Evolutionary conservation across 2,113 vertebrate species (phyloP).

Genomic region (Mandrillus leucophaeus): DNA sequence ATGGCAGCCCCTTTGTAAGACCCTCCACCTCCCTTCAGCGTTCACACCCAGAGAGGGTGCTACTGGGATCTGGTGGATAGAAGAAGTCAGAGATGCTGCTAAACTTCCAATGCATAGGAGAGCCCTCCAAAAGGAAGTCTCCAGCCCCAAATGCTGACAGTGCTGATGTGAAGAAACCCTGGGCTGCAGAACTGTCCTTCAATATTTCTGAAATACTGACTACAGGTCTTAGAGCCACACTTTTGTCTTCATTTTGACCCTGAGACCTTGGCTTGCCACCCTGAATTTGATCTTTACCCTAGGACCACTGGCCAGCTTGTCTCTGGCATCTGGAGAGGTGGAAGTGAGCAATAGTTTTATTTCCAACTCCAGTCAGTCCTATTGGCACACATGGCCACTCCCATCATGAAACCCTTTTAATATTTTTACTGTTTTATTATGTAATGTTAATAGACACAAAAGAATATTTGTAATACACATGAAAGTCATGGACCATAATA

Average conservation of each 20-base stretch:
- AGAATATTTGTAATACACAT: not conserved
- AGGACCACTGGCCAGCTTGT: not conserved
- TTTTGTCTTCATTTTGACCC: not conserved
- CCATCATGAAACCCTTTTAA: not conserved
- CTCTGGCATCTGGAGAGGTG: not conserved
- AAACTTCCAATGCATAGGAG: not conserved
- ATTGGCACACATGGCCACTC: not conserved
- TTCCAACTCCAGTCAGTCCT: not conserved
- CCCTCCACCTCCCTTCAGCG: too few relatives aligned
- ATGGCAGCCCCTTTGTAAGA: not conserved
- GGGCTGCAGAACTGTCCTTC: not conserved
- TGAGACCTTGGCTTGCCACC: too few relatives aligned
- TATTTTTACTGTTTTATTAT: not conserved
- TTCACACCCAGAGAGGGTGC: too few relatives aligned
- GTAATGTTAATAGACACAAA: not conserved
- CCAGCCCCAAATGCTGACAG: too few relatives aligned
- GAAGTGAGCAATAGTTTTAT: not conserved
- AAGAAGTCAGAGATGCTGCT: not conserved
- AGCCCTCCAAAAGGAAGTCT: too few relatives aligned
- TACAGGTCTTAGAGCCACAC: too few relatives aligned
- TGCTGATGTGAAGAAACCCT: not conserved
- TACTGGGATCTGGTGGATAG: too few relatives aligned
- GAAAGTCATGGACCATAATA: not conserved
- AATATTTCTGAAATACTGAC: not conserved
- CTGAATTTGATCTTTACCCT: too few relatives aligned